These are phyloP conservation scores for Arge pagana DNA, from an alignment of 2,888 invertebrate species.

Conservation along the genomic window DNA sequence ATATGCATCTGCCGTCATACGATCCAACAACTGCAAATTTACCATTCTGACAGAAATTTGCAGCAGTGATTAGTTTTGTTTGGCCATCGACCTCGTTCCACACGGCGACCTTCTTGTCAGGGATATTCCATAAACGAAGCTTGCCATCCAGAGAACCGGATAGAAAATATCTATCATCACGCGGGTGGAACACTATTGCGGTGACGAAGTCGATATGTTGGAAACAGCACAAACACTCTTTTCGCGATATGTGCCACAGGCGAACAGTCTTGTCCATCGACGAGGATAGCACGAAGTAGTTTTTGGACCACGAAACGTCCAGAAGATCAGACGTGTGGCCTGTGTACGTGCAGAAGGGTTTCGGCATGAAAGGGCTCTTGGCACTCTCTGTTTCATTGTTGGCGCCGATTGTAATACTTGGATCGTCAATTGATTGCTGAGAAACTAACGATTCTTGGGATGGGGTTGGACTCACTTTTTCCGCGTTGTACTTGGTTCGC, in stretches of 20 bases:
- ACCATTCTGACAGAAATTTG: slow-evolving; percentile 96
- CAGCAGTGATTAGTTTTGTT: slow-evolving; percentile 92
- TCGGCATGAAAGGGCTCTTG: slow-evolving; percentile 78
- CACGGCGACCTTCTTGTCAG: slow-evolving; percentile 97
- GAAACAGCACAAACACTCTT: slow-evolving; percentile 97
- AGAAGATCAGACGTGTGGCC: slow-evolving; percentile 96
- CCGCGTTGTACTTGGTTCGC: slow-evolving; percentile 92
- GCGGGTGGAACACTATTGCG: slow-evolving; percentile 97
- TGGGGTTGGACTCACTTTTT: slow-evolving; percentile 90
- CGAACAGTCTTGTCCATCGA: slow-evolving; percentile 99
- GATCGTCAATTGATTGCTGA: slow-evolving; percentile 71
- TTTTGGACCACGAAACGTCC: slow-evolving; percentile 98
- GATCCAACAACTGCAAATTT: slow-evolving; percentile 98
- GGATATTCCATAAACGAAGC: slow-evolving; percentile 98
- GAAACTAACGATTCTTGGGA: slow-evolving; percentile 90
- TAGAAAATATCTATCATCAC: slow-evolving; percentile 88
- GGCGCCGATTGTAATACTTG: slow-evolving; percentile 62
- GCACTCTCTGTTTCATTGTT: slow-evolving; percentile 63
- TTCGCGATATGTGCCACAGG: slow-evolving; percentile 96
- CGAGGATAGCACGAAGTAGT: slow-evolving; percentile 95
- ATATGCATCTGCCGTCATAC: slow-evolving; percentile 97
- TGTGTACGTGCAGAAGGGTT: slow-evolving; percentile 89
- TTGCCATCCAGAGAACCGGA: slow-evolving; percentile 98
- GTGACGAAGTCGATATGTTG: slow-evolving; percentile 99
- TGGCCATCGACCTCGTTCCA: slow-evolving; percentile 98